phyloP scores from a whole-genome alignment of 2,113 vertebrate genomes.

The Thalassoma bifasciatum region DNA sequence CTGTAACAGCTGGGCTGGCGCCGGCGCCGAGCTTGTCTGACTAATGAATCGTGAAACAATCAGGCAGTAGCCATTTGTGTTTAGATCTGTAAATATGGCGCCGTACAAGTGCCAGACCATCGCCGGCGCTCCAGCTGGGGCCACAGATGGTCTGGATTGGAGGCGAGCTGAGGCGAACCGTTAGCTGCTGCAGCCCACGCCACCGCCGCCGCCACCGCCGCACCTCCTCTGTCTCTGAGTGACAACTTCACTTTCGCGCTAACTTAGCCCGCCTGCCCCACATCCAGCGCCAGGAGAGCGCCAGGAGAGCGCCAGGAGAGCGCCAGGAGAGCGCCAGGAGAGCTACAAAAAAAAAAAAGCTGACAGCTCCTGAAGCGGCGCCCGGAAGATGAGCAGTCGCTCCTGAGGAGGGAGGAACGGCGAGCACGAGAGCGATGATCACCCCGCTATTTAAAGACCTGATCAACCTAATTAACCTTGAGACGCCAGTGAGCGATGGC shows the following conservation, averaged over 20 bases:
- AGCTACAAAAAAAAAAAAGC: not conserved
- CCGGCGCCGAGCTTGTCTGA: slow-evolving; percentile 99
- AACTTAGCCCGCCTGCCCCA: slow-evolving; percentile 80
- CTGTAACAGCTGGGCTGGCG: slow-evolving; percentile 99
- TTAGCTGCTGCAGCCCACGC: slow-evolving; percentile 85
- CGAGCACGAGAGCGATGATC: slow-evolving; percentile 65
- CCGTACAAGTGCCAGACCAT: slow-evolving; percentile 99
- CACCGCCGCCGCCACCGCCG: too few relatives aligned
- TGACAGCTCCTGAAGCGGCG: slow-evolving; percentile 68
- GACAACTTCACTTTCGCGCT: slow-evolving; percentile 85
- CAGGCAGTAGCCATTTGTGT: slow-evolving; percentile 99
- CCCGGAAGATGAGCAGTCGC: slow-evolving; percentile 56
- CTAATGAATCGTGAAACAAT: slow-evolving; percentile 99
- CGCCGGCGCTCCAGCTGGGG: slow-evolving; percentile 99
- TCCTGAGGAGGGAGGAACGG: slow-evolving; percentile 39
- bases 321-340: too few relatives aligned
- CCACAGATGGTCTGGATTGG: slow-evolving; percentile 99
- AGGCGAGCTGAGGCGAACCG: slow-evolving; percentile 84
- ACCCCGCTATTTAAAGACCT: slow-evolving; percentile 84
- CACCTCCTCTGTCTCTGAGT: slow-evolving; percentile 87
- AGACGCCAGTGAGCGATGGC: slow-evolving; percentile 76
- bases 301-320: too few relatives aligned
- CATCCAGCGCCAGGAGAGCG: slow-evolving; percentile 61
- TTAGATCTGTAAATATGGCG: slow-evolving; percentile 99
- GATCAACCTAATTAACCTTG: slow-evolving; percentile 88